A percentile compares a stretch with the other conserved stretches of the same genome.
Conservation (phyloP, 1,140 invertebrate species). For the Psilanteris sp. region DNA sequence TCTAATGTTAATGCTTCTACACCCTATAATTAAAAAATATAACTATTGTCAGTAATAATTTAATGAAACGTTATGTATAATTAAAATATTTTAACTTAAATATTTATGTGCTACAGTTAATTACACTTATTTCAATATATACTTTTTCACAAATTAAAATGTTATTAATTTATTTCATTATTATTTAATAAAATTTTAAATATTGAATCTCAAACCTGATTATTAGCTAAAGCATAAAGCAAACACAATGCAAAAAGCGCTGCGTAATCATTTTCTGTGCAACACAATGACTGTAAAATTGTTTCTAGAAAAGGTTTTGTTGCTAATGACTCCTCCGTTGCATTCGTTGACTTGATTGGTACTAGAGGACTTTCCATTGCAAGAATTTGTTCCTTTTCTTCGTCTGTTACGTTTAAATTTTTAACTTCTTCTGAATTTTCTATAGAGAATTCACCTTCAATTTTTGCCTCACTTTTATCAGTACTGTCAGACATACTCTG, state of each 20-base stretch:
- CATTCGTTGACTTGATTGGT: constrained; percentile 61
- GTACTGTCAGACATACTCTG: no score
- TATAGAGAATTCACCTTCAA: constrained; percentile 72
- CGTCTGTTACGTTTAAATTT: constrained; percentile 91
- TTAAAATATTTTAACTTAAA: no score
- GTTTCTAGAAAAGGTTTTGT: constrained; percentile 93
- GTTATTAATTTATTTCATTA: constrained; percentile 4
- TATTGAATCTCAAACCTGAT: constrained; percentile 84
- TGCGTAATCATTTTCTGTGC: constrained; percentile 95
- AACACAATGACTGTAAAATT: constrained; percentile 90
- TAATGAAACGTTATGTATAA: no score
- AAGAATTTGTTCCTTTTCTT: constrained; percentile 90
- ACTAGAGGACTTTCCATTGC: constrained; percentile 78
- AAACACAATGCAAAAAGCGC: constrained; percentile 95
- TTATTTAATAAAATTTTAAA: neutral
- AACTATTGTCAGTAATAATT: no score
- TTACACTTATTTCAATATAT: no score
- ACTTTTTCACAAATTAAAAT: no score
- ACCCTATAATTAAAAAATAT: constrained; percentile 79
- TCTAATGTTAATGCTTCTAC: constrained; percentile 87
- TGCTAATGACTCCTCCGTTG: constrained; percentile 77
- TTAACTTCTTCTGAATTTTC: constrained; percentile 69
- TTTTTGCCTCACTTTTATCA: no score
- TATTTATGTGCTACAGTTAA: no score
- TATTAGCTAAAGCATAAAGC: constrained; percentile 95